phyloP scores from a whole-genome alignment of 23 tunicate species.

The Styela plicata region DNA sequence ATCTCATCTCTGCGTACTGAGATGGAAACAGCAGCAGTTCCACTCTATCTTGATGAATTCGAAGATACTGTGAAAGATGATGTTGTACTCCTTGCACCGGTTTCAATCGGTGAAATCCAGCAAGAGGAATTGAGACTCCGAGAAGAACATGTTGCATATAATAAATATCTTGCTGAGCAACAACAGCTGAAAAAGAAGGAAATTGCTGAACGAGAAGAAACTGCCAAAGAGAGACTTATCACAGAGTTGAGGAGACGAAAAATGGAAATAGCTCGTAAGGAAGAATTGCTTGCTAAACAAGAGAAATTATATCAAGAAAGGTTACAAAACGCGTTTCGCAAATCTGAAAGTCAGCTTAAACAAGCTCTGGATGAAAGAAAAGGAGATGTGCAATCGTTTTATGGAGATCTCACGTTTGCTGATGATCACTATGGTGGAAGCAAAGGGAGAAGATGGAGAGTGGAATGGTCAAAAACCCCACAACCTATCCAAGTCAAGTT shows the following conservation, averaged over 20 bases:
- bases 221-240: constrained; percentile 61
- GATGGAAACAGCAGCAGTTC: constrained; percentile 41
- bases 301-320: constrained; percentile 58
- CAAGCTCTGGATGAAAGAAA: constrained; percentile 62
- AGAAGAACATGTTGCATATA: constrained; percentile 44
- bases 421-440: constrained; percentile 93
- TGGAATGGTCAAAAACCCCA: constrained; percentile 95
- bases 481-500: constrained; percentile 96
- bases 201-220: constrained; percentile 44
- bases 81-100: constrained; percentile 64
- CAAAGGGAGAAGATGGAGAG: constrained; percentile 85
- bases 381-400: constrained; percentile 89
- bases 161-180: constrained; percentile 15
- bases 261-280: constrained; percentile 42
- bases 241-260: constrained; percentile 45
- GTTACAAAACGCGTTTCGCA: constrained; percentile 72
- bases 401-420: constrained; percentile 81
- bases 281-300: constrained; percentile 40
- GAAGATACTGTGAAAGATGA: constrained; percentile 76
- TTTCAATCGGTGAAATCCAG: constrained; percentile 48
- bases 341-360: constrained; percentile 73
- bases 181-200: constrained; percentile 54
- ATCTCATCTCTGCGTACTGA: constrained; percentile 46
- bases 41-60: constrained; percentile 72
- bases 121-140: constrained; percentile 54